Evolutionary conservation across 2,888 invertebrate species (phyloP), one percentile per base, ranked within the genome.

Genomic region (Archips xylosteana): DNA sequence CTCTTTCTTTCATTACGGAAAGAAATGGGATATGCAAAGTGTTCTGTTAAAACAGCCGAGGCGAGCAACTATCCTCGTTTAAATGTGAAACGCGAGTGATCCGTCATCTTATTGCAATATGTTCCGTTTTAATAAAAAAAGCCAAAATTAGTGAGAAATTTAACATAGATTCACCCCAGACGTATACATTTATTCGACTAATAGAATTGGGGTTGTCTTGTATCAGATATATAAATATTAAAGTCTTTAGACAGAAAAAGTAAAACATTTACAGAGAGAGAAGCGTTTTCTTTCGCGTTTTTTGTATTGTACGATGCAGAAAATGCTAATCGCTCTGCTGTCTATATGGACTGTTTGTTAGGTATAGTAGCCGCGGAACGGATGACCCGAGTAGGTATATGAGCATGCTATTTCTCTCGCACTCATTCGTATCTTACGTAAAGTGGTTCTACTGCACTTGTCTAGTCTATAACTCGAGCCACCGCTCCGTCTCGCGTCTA

Each of bases 101-200:
- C 54, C 54, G 54, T 54, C 6, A 39, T 39, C 6, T 54, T 23
- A 2, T 9, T 2, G 0, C 9, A 54, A 54, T 54, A 23, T 1
- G 5, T 54, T 54, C 51, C 36, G n/a, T 39, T 61, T 61, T 15
- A 9, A 36, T 36, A 36, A 54, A 61, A 39, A 5, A 36, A 39
- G 61, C 36, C 36, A 9, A 39, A 39, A 32, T 32, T 5, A 57
- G 32, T 2, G 23, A 9, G 12, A 32, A 32, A 10, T 57, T 57
- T 54, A 9, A 54, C 54, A 54, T 23, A 54, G 54, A 23, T 54
- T 51, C 8, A 57, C 57, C 57, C 57, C 57, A 57, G 10, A 57
- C 57, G 57, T 57, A 57, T 57, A 57, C 57, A 57, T 57, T 57
- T 57, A 23, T 54, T 54, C 54, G 32, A 32, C 57, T 57, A 32